Evolutionary conservation across 2,888 invertebrate genomes (phyloP).

Genomic region (Leptinotarsa juncta): DNA sequence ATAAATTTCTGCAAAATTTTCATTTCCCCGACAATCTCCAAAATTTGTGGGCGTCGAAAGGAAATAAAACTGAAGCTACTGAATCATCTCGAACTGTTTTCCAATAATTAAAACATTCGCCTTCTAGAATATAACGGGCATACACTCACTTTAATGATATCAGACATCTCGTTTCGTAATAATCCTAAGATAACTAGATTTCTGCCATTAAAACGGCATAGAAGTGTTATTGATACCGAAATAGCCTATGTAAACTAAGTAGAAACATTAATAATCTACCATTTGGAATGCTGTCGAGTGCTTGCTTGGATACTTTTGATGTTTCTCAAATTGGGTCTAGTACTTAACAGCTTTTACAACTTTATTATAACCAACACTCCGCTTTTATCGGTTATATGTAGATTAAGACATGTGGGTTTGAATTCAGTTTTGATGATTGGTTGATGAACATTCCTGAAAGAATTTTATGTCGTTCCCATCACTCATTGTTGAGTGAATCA

Average conservation of each 20-base stretch:
- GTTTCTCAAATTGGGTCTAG: slow-evolving; percentile 39
- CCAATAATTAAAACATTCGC: slow-evolving; percentile 7
- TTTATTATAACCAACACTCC: slow-evolving; percentile 37
- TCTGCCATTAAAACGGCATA: slow-evolving; percentile 24
- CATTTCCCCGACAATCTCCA: too few species aligned
- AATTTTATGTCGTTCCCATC: neutral
- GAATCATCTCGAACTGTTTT: neutral
- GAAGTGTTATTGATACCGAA: slow-evolving; percentile 37
- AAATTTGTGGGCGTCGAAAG: neutral
- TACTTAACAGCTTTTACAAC: slow-evolving; percentile 40
- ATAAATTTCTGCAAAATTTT: too few species aligned
- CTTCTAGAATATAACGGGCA: neutral
- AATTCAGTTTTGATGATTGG: slow-evolving; percentile 23
- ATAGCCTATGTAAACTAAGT: slow-evolving; percentile 37
- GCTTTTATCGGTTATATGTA: slow-evolving; percentile 29
- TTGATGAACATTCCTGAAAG: slow-evolving; percentile 2
- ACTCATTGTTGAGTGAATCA: neutral
- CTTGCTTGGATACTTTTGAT: slow-evolving; percentile 35
- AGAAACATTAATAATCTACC: slow-evolving; percentile 40
- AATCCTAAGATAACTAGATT: neutral
- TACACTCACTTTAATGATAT: neutral
- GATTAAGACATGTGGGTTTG: slow-evolving; percentile 15
- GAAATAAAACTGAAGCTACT: neutral
- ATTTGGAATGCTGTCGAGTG: slow-evolving; percentile 36
- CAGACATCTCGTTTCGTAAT: neutral